A percentile compares a stretch with the other conserved stretches of the same genome.
Evolutionary conservation across 2,888 invertebrate genomes (phyloP).

Genomic region (Caenorhabditis sp.): DNA sequence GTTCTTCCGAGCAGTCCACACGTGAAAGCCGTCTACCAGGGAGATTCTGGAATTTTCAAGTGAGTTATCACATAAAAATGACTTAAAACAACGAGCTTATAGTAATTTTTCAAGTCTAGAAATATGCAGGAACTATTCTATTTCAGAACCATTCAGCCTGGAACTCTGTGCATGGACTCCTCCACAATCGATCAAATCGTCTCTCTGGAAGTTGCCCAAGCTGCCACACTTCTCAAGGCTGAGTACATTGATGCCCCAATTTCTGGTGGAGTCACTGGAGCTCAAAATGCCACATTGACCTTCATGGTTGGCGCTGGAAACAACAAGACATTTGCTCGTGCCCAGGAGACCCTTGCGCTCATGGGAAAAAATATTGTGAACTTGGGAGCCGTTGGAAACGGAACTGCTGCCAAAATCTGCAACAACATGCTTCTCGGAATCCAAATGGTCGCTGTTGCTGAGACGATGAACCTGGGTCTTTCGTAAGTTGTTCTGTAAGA

Average conservation of each 20-base stretch:
- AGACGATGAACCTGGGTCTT: slow-evolving; percentile 94
- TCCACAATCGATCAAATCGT: slow-evolving; percentile 95
- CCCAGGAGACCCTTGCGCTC: slow-evolving; percentile 85
- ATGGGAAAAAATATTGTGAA: slow-evolving; percentile 93
- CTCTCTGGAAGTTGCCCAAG: slow-evolving; percentile 86
- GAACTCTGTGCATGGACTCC: slow-evolving; percentile 92
- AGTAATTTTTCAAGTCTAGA: too few relatives aligned
- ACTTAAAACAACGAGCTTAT: too few relatives aligned
- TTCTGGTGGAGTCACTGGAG: slow-evolving; percentile 94
- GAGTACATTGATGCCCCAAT: slow-evolving; percentile 96
- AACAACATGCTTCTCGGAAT: slow-evolving; percentile 96
- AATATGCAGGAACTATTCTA: too few relatives aligned
- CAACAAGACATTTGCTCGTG: slow-evolving; percentile 87
- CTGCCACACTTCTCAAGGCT: slow-evolving; percentile 88
- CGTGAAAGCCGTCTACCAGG: slow-evolving; percentile 87
- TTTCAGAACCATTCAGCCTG: slow-evolving; percentile 86
- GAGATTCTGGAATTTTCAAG: slow-evolving; percentile 67
- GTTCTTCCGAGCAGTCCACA: slow-evolving; percentile 96
- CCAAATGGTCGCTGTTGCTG: slow-evolving; percentile 95
- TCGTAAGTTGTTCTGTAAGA: slow-evolving; percentile 48
- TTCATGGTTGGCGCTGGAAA: slow-evolving; percentile 94
- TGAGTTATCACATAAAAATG: too few relatives aligned
- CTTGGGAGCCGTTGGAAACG: slow-evolving; percentile 93
- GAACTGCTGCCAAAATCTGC: slow-evolving; percentile 96
- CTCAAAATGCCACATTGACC: slow-evolving; percentile 93